Base-by-base conservation (phyloP, 2,113 vertebrate species). In the Synchiropus splendidus region DNA sequence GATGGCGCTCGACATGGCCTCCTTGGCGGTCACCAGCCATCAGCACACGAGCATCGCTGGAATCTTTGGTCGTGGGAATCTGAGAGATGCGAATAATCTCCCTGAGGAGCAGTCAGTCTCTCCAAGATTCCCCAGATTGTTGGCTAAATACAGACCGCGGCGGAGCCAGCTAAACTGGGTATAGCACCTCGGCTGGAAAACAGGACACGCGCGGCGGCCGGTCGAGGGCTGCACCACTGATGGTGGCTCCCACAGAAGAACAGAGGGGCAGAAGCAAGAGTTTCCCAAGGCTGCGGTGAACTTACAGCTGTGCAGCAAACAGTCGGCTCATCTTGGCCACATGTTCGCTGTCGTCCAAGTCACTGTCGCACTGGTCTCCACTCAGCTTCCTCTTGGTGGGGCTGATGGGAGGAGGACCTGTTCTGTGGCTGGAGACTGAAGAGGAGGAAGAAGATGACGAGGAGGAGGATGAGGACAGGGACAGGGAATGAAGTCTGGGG, bases 391-490 rank as follows among this genome's bases (percentile, higher is more conserved):
- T 88, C 86, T 97, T 98, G 79, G 82, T 90, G 66, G 95, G 95
- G 77, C 95, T 97, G 83, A 97, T 93, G 39, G 94, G 95, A 34
- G 94, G 92, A 31, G 94, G 95, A 31, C 90, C 92, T 0, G 94
- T 97, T 60, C 95, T 85, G 75, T 97, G 93, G 70, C 82, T 90
- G 77, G 81, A 81, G 55, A 90, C 79, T 17, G 87, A 82, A 4
- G 87, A 82, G 5, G 75, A 81, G 1, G 78, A 81, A 0, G 78
- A 72, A 2, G 72, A 77, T 0, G 73, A 73, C 0, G 74, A 74
- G 5, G 74, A 70, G 18, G 75, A 76, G 12, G 87, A 82, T 0
- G 92, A 85, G 16, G 90, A 84, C 58, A 97, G 82, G 0, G 90
- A 89, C 52, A 96, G 78, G 9, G 91, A 80, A 80, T 93, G 94